phyloP scores from a whole-genome alignment of 2,888 invertebrate genomes.

The Cryptops parisi region DNA sequence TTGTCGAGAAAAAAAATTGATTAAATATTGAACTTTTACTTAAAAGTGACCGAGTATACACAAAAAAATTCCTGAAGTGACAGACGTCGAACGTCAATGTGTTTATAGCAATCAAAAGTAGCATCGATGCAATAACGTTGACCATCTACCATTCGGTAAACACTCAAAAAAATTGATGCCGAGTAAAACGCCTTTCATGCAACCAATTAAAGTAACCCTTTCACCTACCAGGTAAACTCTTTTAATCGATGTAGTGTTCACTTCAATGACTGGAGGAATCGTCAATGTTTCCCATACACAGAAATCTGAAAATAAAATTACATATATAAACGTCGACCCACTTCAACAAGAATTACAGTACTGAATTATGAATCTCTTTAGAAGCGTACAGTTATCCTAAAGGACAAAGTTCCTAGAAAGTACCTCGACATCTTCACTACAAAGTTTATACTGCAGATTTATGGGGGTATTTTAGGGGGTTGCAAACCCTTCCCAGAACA shows the following conservation, averaged over 20 bases:
- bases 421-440: too few relatives aligned
- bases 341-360: background rate
- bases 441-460: too few relatives aligned
- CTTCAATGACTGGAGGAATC: background rate
- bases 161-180: background rate
- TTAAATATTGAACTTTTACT: too few relatives aligned
- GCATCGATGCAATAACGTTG: too few relatives aligned
- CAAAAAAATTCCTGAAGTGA: too few relatives aligned
- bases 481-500: too few relatives aligned
- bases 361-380: background rate
- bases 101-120: too few relatives aligned
- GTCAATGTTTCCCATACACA: background rate
- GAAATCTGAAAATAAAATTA: background rate
- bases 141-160: background rate
- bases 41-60: too few relatives aligned
- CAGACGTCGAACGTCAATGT: too few relatives aligned
- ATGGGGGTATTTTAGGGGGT: too few relatives aligned
- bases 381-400: background rate
- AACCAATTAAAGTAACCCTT: background rate
- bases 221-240: background rate
- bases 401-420: too few relatives aligned
- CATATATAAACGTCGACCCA: background rate
- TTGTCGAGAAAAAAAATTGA: too few relatives aligned
- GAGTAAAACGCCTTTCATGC: background rate
- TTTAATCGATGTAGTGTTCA: background rate